These are phyloP conservation scores for Lacerta viridis DNA, from an alignment of 2,797 vertebrate species.

Conservation along the genomic window DNA sequence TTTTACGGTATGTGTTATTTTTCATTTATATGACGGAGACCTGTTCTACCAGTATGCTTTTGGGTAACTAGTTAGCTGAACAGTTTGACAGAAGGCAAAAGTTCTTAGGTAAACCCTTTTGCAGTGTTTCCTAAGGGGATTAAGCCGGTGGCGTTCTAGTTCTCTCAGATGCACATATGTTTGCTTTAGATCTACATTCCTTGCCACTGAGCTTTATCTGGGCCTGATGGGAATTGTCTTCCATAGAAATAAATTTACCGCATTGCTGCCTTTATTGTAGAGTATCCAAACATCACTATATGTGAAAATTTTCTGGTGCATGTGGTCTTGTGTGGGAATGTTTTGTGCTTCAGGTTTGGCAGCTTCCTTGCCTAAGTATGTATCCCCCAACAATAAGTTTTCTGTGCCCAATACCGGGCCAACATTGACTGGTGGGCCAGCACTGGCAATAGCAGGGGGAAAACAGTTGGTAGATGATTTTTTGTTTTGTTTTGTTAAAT, in stretches of 20 bases:
- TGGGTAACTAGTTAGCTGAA: no score
- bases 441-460: no score
- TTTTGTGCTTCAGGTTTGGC: neutral
- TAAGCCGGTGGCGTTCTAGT: neutral
- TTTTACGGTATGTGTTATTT: neutral
- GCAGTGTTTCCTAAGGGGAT: slow-evolving; percentile 11
- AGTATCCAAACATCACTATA: neutral
- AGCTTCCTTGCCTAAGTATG: no score
- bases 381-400: neutral
- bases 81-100: neutral
- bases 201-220: neutral
- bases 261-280: neutral
- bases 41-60: neutral
- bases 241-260: neutral
- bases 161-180: neutral
- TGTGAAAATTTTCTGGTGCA: neutral
- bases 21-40: no score
- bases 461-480: no score
- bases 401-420: neutral
- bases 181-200: slow-evolving; percentile 11
- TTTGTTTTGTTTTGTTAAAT: no score
- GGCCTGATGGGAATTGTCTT: neutral
- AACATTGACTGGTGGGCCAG: no score
- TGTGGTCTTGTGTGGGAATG: no score
- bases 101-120: neutral